These are phyloP conservation scores for Entelurus aequoreus DNA, from an alignment of 2,113 vertebrate species.

Conservation along the genomic window DNA sequence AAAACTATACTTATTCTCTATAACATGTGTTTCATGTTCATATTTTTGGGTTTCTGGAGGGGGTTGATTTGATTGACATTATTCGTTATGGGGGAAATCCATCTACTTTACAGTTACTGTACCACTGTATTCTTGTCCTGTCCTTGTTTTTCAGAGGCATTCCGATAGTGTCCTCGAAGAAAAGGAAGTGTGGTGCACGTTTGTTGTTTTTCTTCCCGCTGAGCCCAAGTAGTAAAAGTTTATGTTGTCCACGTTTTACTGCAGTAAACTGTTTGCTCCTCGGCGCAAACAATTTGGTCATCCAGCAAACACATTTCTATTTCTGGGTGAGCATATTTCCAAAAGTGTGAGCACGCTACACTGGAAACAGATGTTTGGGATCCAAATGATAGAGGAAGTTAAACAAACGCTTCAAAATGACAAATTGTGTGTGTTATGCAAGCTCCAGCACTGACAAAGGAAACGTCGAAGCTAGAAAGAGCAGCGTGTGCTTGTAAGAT, in stretches of 20 bases:
- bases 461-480: no score
- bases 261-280: constrained; percentile 43
- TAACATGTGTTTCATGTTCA: no score
- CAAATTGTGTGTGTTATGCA: constrained; percentile 47
- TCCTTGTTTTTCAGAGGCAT: no score
- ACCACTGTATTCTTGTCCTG: no score
- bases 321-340: constrained; percentile 36
- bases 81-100: no score
- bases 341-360: constrained; percentile 3
- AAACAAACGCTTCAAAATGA: constrained; percentile 53
- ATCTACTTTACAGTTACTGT: no score
- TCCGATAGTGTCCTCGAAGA: no score
- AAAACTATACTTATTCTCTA: no score
- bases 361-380: constrained; percentile 53
- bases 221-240: constrained; percentile 5
- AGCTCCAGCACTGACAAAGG: constrained; percentile 7
- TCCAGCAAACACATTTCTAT: constrained; percentile 53
- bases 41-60: no score
- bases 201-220: not conserved
- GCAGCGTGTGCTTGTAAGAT: no score
- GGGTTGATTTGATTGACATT: no score
- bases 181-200: no score
- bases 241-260: constrained; percentile 26
- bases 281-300: constrained; percentile 55
- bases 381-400: constrained; percentile 38